These are phyloP conservation scores for Zaprionus kolodkinae DNA, from an alignment of 1,140 invertebrate species.

Conservation along the genomic window DNA sequence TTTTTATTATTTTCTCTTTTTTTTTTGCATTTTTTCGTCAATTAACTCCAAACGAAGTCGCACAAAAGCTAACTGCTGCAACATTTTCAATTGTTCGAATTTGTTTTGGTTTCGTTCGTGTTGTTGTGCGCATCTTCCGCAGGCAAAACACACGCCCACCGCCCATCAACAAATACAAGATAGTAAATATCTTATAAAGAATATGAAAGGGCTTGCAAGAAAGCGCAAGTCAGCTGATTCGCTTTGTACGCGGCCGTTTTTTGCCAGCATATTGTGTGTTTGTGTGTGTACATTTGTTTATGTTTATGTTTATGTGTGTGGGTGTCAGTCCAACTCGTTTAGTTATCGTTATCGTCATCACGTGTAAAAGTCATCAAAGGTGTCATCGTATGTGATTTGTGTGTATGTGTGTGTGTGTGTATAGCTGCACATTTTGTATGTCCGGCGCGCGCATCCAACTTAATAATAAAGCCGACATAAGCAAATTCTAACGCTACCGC, in stretches of 20 bases:
- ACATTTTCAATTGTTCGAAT: slow-evolving; percentile 18
- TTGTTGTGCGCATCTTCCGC: slow-evolving; percentile 17
- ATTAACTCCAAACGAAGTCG: slow-evolving; percentile 16
- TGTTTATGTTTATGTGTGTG: not conserved
- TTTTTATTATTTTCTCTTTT: not conserved
- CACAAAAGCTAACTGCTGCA: slow-evolving; percentile 33
- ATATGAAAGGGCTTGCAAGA: slow-evolving; percentile 14
- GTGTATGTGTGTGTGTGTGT: not conserved
- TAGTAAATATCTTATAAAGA: not conserved
- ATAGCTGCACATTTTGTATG: slow-evolving; percentile 5
- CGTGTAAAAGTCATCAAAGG: not conserved
- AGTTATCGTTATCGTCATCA: not conserved
- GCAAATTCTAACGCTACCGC: slow-evolving; percentile 29
- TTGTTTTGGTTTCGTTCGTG: not conserved
- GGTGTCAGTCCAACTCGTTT: not conserved
- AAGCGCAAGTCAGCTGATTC: slow-evolving; percentile 17
- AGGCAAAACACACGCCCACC: slow-evolving; percentile 42
- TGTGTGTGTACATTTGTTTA: not conserved
- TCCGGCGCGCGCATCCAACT: slow-evolving; percentile 35
- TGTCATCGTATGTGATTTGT: not conserved
- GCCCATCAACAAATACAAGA: slow-evolving; percentile 12
- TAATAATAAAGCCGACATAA: slow-evolving; percentile 14
- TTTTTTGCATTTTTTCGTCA: slow-evolving; percentile 19
- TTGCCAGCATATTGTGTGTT: slow-evolving; percentile 4
- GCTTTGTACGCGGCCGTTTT: slow-evolving; percentile 10